Base-by-base conservation (phyloP, 2,113 vertebrate species). In the Antigone vipio region DNA sequence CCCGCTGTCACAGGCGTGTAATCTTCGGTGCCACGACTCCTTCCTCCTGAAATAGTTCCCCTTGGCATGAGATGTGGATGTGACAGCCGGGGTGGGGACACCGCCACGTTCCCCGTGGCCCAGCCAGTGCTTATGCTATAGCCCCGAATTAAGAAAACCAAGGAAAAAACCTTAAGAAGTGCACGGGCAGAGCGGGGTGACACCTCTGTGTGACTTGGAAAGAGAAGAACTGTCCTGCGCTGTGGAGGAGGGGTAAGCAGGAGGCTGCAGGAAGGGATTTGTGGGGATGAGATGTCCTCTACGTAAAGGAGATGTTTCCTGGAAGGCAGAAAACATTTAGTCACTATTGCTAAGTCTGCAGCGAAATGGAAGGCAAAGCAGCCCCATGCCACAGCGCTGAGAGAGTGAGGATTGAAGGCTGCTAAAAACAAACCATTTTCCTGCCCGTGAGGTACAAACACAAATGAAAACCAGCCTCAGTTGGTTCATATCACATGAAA, bases 41-140 rank as follows among this genome's bases (percentile, higher is more conserved):
- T 50, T 60, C 45, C 30, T 84, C 44, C 50, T 24, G 21, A 49
- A 56, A 45, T 21, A 60, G 16, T 58, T 76, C 44, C 38, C 35
- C 27, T 71, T 45, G 38, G 49, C 62, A 14, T 9, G 14, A 75
- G 32, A 38, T 3, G 0, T 23, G 42, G 53, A 14, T 32, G 16
- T 7, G 8, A 30, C 58, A 77, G 11, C 26, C 3, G 0, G 34
- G 32, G 9, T 20, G 32, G 56, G 38, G 22, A 24, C 52, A 32
- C 27, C 1, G 0, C 35, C 1, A 2, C 0, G 0, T 68, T 68
- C 35, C 22, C 55, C 5, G 3, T 47, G 34, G 60, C 49, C 27
- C 55, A 60, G 7, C 22, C n/a, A 63, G 16, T 59, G 56, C 27
- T 80, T 50, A 26, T 30, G 47, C 55, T 44, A 11, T 49, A 35